Conservation (phyloP, 2,113 vertebrate genomes). For the Rhinoptilus africanus region DNA sequence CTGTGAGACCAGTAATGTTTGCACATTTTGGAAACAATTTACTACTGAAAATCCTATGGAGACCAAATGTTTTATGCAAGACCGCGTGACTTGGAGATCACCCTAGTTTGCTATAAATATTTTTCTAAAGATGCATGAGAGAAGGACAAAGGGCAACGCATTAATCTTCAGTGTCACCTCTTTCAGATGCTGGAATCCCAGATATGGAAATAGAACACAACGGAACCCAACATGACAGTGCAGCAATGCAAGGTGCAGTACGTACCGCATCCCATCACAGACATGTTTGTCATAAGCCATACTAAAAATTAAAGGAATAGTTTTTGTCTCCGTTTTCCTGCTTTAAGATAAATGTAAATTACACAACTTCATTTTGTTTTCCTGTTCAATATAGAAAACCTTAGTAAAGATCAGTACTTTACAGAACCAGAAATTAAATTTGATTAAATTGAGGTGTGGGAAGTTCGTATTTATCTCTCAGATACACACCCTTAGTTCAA, state of each 20-base stretch:
- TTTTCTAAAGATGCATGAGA: constrained; percentile 22
- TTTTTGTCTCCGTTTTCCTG: background rate
- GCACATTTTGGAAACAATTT: constrained; percentile 29
- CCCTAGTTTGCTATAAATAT: constrained; percentile 8
- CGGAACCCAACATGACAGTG: constrained; percentile 80
- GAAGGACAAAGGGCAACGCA: background rate
- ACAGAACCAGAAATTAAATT: background rate
- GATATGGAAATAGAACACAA: constrained; percentile 85
- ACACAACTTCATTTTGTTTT: background rate
- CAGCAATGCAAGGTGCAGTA: constrained; percentile 83
- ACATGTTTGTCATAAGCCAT: background rate
- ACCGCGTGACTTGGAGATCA: constrained; percentile 1
- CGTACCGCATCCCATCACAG: background rate
- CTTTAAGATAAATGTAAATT: background rate
- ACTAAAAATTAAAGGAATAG: background rate
- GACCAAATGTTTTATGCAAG: constrained; percentile 14
- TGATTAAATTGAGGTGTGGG: background rate
- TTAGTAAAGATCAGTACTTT: background rate
- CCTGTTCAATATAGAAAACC: background rate
- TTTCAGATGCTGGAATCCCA: constrained; percentile 84
- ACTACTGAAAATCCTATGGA: constrained; percentile 33
- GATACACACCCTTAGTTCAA: background rate
- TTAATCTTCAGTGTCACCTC: constrained; percentile 55
- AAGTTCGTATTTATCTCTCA: background rate
- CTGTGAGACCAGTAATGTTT: constrained; percentile 13